Conservation (phyloP, 2,888 invertebrate species). For the Luffia ferchaultella region DNA sequence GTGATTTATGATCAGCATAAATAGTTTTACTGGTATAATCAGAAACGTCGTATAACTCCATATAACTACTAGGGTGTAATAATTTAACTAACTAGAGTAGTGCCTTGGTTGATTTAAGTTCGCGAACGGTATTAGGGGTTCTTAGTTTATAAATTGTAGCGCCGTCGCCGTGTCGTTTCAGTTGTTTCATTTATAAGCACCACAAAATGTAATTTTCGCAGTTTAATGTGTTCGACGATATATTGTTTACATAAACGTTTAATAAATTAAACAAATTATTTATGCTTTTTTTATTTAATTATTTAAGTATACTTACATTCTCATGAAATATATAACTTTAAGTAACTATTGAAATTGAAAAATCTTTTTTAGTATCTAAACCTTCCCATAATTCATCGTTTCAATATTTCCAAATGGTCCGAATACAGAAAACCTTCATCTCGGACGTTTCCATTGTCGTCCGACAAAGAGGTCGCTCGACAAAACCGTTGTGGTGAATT, state of each 20-base stretch:
- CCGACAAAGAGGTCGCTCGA: conserved; percentile 25
- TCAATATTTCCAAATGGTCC: not conserved
- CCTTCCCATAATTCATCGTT: no score
- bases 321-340: no score
- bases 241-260: no score
- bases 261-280: no score
- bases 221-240: not conserved
- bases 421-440: not conserved
- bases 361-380: no score
- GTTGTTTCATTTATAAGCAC: not conserved
- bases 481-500: conserved; percentile 35
- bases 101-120: not conserved
- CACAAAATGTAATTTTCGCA: not conserved
- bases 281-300: no score
- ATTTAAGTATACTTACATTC: no score
- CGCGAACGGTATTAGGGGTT: not conserved
- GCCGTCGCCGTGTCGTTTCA: not conserved
- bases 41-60: not conserved
- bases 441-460: conserved; percentile 30
- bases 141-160: not conserved
- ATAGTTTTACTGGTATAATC: not conserved
- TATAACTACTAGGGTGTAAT: not conserved
- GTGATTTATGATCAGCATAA: not conserved
- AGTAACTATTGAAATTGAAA: no score
- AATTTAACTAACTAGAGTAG: not conserved